Evolutionary conservation across 2,113 vertebrate species (phyloP).

Genomic region (Ia io): DNA sequence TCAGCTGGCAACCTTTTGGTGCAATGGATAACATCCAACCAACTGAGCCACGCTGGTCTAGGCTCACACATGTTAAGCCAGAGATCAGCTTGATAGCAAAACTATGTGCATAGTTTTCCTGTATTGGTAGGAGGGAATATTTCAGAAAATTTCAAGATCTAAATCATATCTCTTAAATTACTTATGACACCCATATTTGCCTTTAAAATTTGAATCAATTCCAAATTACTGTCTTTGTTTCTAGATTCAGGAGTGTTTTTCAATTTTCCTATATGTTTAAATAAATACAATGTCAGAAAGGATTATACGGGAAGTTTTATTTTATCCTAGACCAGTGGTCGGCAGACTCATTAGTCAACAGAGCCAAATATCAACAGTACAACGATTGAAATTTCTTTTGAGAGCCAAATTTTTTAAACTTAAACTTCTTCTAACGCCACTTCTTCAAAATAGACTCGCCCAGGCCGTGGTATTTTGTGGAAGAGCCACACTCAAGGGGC

Average conservation of each 20-base stretch:
- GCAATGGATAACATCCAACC: not conserved
- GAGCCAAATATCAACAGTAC: no score
- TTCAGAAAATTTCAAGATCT: constrained; percentile 33
- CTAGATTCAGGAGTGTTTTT: not conserved
- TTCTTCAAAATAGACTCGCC: no score
- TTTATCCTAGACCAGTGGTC: not conserved
- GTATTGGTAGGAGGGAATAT: not conserved
- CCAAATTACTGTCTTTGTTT: constrained; percentile 3
- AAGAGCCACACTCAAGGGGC: no score
- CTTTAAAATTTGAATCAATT: constrained; percentile 44
- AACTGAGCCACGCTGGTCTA: not conserved
- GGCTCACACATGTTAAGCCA: not conserved
- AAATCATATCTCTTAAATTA: not conserved
- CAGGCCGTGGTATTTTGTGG: no score
- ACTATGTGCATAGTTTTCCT: not conserved
- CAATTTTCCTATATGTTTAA: not conserved
- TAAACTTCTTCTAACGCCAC: no score
- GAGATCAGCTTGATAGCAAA: constrained; percentile 35
- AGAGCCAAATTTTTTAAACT: no score
- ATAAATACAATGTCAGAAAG: not conserved
- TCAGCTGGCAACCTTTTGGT: not conserved
- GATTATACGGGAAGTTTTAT: not conserved
- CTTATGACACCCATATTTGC: not conserved
- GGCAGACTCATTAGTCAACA: no score
- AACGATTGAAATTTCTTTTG: no score